phyloP scores from a whole-genome alignment of 2,797 vertebrate species.

The Sternarchorhynchus goeldii region DNA sequence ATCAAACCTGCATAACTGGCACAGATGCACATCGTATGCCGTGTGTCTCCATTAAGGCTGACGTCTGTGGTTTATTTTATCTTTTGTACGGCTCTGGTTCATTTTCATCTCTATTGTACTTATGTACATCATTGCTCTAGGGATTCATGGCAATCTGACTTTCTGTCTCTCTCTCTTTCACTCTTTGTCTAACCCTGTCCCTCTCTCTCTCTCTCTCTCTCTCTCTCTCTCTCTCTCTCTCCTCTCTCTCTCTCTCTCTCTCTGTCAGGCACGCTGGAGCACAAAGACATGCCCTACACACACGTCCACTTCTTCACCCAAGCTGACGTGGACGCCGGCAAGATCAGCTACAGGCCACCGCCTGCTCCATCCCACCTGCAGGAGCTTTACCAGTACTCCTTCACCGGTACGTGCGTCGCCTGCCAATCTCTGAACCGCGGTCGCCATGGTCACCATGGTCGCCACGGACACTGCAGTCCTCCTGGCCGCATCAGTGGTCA shows the following conservation, averaged over 20 bases:
- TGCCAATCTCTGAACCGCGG: not conserved
- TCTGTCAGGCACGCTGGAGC: slow-evolving; percentile 83
- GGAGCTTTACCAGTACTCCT: slow-evolving; percentile 92
- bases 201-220: not conserved
- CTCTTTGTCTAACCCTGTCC: not conserved
- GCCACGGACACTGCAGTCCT: too few species aligned
- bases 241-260: not conserved
- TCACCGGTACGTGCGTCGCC: slow-evolving; percentile 77
- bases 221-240: not conserved
- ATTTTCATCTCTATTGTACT: not conserved
- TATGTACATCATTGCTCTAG: not conserved
- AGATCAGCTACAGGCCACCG: slow-evolving; percentile 87
- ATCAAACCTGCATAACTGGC: not conserved
- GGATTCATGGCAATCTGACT: not conserved
- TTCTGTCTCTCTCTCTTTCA: not conserved
- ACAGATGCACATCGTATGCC: not conserved
- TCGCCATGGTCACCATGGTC: too few species aligned
- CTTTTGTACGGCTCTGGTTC: too few species aligned
- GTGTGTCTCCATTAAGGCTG: not conserved
- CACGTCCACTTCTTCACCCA: slow-evolving; percentile 83
- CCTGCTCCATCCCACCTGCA: slow-evolving; percentile 83
- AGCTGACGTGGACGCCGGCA: slow-evolving; percentile 83
- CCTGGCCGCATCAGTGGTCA: too few species aligned
- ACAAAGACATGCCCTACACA: slow-evolving; percentile 76
- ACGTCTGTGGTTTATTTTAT: not conserved